Evolutionary conservation across 2,888 invertebrate genomes (phyloP).

Genomic region (Acrocyrtus sp.): DNA sequence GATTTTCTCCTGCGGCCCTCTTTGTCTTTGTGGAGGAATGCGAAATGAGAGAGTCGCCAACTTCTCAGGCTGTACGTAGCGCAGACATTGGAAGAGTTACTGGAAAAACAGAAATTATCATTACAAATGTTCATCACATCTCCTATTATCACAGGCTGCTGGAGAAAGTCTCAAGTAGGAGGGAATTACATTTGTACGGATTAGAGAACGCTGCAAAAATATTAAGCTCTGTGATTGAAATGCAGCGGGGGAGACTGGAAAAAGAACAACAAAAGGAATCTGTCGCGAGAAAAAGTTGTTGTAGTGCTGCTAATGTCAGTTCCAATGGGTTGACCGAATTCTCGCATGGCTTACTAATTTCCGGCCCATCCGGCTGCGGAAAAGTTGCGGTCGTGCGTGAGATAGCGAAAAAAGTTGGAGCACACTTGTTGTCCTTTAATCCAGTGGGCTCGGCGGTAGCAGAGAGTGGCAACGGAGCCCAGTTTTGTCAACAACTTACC

Average conservation of each 20-base stretch:
- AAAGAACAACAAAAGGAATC: conserved; percentile 1
- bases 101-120: conserved; percentile 54
- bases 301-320: background rate
- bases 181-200: conserved; percentile 33
- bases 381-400: conserved; percentile 71
- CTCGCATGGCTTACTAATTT: conserved; percentile 65
- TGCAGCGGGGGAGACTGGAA: conserved; percentile 8
- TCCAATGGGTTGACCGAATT: conserved; percentile 40
- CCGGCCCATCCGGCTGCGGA: conserved; percentile 72
- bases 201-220: conserved; percentile 45
- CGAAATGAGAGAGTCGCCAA: conserved; percentile 22
- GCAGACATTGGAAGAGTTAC: conserved; percentile 52
- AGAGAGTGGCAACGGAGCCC: conserved; percentile 62
- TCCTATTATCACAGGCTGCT: conserved; percentile 48
- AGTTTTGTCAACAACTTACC: conserved; percentile 59
- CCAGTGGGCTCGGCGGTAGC: conserved; percentile 10
- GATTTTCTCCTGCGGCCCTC: conserved; percentile 34
- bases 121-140: conserved; percentile 52
- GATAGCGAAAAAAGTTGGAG: conserved; percentile 67
- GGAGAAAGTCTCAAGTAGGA: conserved; percentile 2
- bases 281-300: conserved; percentile 8
- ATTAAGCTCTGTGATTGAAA: conserved; percentile 37
- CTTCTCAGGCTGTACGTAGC: too few relatives aligned
- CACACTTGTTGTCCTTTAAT: conserved; percentile 66
- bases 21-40: conserved; percentile 58